phyloP scores from a whole-genome alignment of 2,113 vertebrate genomes.

The Leptocoma aspasia region DNA sequence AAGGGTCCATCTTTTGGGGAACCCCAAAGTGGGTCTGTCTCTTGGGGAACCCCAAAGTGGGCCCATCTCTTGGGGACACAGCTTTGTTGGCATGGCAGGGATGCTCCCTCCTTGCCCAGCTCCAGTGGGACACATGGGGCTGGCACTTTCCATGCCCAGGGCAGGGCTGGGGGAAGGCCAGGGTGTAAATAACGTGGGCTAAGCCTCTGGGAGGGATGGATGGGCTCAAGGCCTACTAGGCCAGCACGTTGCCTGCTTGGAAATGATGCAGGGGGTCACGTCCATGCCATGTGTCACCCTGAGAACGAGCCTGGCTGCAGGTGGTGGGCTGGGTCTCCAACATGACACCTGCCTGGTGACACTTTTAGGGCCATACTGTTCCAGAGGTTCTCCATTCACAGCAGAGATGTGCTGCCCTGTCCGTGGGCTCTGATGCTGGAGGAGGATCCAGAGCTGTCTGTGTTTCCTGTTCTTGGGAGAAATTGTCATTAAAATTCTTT shows the following conservation, averaged over 20 bases:
- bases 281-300: accelerated
- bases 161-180: neutral
- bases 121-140: neutral
- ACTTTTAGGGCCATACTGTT: accelerated
- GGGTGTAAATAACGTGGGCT: neutral
- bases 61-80: neutral
- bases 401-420: neutral
- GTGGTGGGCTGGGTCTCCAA: neutral
- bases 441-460: neutral
- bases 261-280: neutral
- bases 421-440: neutral
- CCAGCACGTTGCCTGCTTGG: neutral
- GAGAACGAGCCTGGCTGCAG: neutral
- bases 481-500: neutral
- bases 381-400: neutral
- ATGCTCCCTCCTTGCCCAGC: neutral
- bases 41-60: no score
- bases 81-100: neutral
- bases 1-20: no score
- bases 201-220: neutral
- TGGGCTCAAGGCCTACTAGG: conserved; percentile 23
- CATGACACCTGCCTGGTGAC: accelerated
- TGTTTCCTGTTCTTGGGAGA: neutral
- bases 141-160: neutral
- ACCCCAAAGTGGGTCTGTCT: neutral